Percentiles rank a stretch among this genome's conserved stretches.
Conservation (phyloP, 2,888 invertebrate genomes). For the Stenotaenia linearis region DNA sequence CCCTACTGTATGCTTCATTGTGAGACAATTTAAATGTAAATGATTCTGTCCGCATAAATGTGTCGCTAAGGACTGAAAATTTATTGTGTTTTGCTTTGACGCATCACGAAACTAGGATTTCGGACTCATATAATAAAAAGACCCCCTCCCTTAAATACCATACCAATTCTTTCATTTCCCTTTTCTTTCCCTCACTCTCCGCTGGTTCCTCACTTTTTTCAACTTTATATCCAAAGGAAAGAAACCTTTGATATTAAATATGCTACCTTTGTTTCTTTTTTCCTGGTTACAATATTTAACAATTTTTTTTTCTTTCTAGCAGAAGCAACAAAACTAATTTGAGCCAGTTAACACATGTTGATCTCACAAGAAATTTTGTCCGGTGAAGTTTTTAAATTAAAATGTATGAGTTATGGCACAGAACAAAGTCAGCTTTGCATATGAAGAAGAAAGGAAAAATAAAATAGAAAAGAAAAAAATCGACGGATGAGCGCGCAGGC, state of each 20-base stretch:
- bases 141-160: neutral
- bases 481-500: slow-evolving; percentile 27
- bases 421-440: slow-evolving; percentile 1
- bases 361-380: slow-evolving; percentile 7
- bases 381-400: slow-evolving; percentile 29
- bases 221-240: neutral
- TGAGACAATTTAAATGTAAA: slow-evolving; percentile 4
- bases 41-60: slow-evolving; percentile 4
- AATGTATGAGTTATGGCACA: slow-evolving; percentile 29
- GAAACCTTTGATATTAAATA: slow-evolving; percentile 4
- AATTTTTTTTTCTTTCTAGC: neutral
- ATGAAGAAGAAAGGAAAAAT: slow-evolving; percentile 26
- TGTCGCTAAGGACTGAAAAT: slow-evolving; percentile 1
- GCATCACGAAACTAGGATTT: slow-evolving; percentile 2
- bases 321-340: slow-evolving; percentile 27
- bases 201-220: neutral
- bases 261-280: neutral
- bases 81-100: slow-evolving; percentile 5
- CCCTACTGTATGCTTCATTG: neutral
- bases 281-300: neutral
- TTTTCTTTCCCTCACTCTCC: neutral
- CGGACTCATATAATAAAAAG: slow-evolving; percentile 5
- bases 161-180: neutral
- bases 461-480: neutral
- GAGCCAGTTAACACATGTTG: slow-evolving; percentile 27